Percentiles rank a stretch among this genome's conserved stretches.
phyloP scores from a whole-genome alignment of 2,797 vertebrate species.

The Loriculus beryllinus region DNA sequence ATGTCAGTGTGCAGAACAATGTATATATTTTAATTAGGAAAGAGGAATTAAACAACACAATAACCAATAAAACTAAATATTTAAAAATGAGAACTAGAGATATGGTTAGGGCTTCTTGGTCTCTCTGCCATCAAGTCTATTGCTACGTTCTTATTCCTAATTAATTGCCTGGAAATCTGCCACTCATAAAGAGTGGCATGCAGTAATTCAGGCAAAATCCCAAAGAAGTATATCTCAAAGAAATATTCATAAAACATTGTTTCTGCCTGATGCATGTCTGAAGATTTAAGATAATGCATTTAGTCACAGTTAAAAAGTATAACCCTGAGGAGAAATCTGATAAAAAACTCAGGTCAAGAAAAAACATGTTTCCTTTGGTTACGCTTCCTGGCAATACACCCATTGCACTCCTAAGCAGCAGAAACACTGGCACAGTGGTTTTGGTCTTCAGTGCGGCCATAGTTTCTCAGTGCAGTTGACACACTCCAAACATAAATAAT shows the following conservation, averaged over 20 bases:
- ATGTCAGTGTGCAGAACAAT: background rate
- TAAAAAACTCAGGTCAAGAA: slow-evolving; percentile 31
- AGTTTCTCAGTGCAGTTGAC: background rate
- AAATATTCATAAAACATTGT: background rate
- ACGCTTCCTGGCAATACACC: background rate
- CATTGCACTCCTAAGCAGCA: background rate
- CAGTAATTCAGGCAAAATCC: background rate
- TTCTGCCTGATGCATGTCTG: background rate
- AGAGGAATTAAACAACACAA: background rate
- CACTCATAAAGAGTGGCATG: background rate
- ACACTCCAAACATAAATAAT: background rate
- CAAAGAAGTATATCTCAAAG: background rate
- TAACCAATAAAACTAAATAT: background rate
- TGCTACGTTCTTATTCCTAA: background rate
- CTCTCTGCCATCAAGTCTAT: background rate
- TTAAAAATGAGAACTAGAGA: background rate
- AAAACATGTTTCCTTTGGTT: background rate
- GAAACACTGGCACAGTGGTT: background rate
- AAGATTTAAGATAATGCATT: slow-evolving; percentile 24
- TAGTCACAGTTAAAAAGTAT: slow-evolving; percentile 1
- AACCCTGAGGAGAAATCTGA: slow-evolving; percentile 22
- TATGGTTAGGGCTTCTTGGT: background rate
- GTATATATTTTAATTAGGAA: background rate
- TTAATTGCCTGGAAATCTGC: background rate
- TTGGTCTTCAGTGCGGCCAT: fast-evolving